Base-by-base conservation (phyloP, 2,797 vertebrate genomes). In the Argentina silus region DNA sequence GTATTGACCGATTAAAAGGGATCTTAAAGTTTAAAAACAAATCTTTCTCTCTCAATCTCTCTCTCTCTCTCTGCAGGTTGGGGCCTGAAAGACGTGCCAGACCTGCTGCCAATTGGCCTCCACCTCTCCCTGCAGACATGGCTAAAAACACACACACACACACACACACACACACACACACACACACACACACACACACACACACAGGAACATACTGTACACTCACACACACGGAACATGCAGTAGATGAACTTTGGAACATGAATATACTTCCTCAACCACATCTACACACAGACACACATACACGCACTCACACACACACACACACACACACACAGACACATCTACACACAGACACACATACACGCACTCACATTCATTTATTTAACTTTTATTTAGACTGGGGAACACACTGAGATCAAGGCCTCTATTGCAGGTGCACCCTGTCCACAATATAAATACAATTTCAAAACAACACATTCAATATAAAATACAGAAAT, bases 51-150 rank as follows among this genome's bases (percentile, higher is more conserved):
- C 15, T 61, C 36, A n/a, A n/a, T 55, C 47, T 66, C 10, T 65
- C 62, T 53, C 79, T 75, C 71, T 81, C 74, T 74, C 77, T 57
- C 68, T 92, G 87, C 93, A 94, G 92, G 93, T 93, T 85, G 85
- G 88, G 92, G 91, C 93, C 90, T 94, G 94, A 94, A 89, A 93
- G 86, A 92, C 91, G 90, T 93, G 91, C 93, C 93, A 92, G 93
- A 93, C 92, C 88, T 93, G 92, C 92, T 93, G 91, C 92, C 92
- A 93, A 92, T 81, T 78, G 70, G 91, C 87, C 94, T 92, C 92
- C 93, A 90, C 93, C 93, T 93, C 93, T 91, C 91, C 93, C 92
- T 92, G 90, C 88, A 94, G 93, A 90, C 92, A 93, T 91, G 85
- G 88, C 89, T 89, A 85, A 48, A 14, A 19, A 63, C 5, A 4